These are phyloP conservation scores for Capitulum mitella DNA, from an alignment of 2,888 invertebrate species.

Conservation along the genomic window DNA sequence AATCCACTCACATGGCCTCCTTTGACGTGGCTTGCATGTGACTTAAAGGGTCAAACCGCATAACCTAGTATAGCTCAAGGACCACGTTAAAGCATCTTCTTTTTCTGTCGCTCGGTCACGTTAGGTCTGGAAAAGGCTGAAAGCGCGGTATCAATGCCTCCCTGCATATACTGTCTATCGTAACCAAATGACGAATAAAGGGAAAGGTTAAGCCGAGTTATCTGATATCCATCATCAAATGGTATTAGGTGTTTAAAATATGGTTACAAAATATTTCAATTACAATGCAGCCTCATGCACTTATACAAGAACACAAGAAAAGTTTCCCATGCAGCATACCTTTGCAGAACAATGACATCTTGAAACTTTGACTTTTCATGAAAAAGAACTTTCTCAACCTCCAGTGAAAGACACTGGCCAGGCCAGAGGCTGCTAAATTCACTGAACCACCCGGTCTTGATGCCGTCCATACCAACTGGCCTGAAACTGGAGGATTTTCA, in stretches of 20 bases:
- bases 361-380: constrained; percentile 74
- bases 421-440: constrained; percentile 87
- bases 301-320: neutral
- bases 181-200: constrained; percentile 4
- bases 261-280: neutral
- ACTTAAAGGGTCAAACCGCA: too few relatives aligned
- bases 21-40: too few relatives aligned
- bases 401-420: constrained; percentile 76
- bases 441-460: constrained; percentile 69
- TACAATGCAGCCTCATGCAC: neutral
- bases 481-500: too few relatives aligned
- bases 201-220: neutral
- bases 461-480: neutral
- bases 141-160: too few relatives aligned
- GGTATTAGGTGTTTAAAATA: neutral
- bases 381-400: constrained; percentile 71
- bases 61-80: too few relatives aligned
- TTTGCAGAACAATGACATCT: constrained; percentile 73
- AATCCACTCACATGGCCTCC: too few relatives aligned
- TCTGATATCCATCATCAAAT: neutral
- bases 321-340: constrained; percentile 49
- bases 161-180: too few relatives aligned
- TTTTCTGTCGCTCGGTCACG: too few relatives aligned
- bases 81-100: too few relatives aligned
- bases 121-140: too few relatives aligned